Evolutionary conservation across 2,113 vertebrate species (phyloP).

Genomic region (Channa maculata): DNA sequence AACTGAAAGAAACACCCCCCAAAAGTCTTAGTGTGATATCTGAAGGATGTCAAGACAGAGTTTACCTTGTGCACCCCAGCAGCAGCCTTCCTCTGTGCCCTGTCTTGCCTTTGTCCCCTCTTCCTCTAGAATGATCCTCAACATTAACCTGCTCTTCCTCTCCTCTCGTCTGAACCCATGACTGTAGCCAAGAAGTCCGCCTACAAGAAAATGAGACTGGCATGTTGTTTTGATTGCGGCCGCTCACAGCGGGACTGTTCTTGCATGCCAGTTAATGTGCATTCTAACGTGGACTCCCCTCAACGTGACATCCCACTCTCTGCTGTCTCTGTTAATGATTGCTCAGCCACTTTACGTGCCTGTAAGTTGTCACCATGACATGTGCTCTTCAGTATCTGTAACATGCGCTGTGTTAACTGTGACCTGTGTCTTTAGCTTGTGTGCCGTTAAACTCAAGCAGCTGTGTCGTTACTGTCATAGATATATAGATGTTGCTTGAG

Average conservation of each 20-base stretch:
- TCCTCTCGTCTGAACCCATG: conserved; percentile 87
- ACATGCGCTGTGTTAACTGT: conserved; percentile 48
- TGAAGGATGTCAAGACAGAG: conserved; percentile 5
- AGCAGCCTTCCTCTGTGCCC: conserved; percentile 63
- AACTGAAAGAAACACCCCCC: conserved; percentile 4
- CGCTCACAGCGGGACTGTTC: conserved; percentile 93
- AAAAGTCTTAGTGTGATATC: conserved; percentile 18
- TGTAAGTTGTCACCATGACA: conserved; percentile 92
- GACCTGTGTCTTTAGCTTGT: conserved; percentile 48
- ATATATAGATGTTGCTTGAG: conserved; percentile 54
- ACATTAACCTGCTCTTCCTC: conserved; percentile 96
- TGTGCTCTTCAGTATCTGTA: conserved; percentile 67
- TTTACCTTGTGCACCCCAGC: conserved; percentile 44
- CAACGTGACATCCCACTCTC: conserved; percentile 94
- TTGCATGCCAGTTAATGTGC: conserved; percentile 96
- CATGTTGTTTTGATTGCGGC: conserved; percentile 99
- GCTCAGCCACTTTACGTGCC: conserved; percentile 94
- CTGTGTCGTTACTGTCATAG: conserved; percentile 46
- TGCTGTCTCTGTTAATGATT: conserved; percentile 98
- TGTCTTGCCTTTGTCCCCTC: conserved; percentile 67
- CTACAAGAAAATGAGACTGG: conserved; percentile 96
- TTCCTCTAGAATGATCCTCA: conserved; percentile 82
- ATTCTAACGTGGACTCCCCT: conserved; percentile 94
- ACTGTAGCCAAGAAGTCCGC: conserved; percentile 96
- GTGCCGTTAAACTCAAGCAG: conserved; percentile 45